Base-by-base conservation (phyloP, 2,113 vertebrate genomes). In the Oncorhynchus masou region DNA sequence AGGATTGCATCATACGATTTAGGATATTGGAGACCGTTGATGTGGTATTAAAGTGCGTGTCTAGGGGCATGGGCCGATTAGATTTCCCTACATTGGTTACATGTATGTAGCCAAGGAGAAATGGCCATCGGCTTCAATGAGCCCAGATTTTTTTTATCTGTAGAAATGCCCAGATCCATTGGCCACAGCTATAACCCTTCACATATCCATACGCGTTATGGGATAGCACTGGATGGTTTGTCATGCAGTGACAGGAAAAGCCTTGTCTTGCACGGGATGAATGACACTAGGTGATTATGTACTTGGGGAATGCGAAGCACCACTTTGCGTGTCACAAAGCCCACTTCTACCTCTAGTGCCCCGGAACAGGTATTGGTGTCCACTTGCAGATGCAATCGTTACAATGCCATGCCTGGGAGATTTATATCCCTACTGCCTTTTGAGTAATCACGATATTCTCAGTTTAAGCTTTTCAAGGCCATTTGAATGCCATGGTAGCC, bases 221-320 rank as follows among this genome's bases (percentile, higher is more conserved):
- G 62, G 8, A 51, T 54, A 74, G 39, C 31, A 68, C 12, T 19
- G 27, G 29, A 39, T 74, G 34, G 70, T 88, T 78, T 68, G 75
- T 90, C 86, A 88, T 84, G 49, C 79, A 54, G 65, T 89, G 86
- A 89, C 84, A 85, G 74, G 66, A 68, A 74, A 11, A 74, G 77
- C 79, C 68, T 48, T 51, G 67, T 74, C 75, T 71, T 77, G 74
- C 83, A 31, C 70, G 64, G 49, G 78, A 91, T 87, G 85, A 57
- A 91, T 88, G 82, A 82, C 45, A 78, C 59, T 77, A 76, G 76
- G 76, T 83, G 84, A 88, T 89, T 88, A 83, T 84, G 85, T 85
- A 88, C 75, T 71, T 74, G 24, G 71, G 75, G 82, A 84, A 87
- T 86, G 83, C 81, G 85, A 89, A 88, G 85, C 81, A 86, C 79